A percentile compares a stretch with the other conserved stretches of the same genome.
Evolutionary conservation across 2,113 vertebrate genomes (phyloP).

Genomic region (Tretioscincus oriximinensis): DNA sequence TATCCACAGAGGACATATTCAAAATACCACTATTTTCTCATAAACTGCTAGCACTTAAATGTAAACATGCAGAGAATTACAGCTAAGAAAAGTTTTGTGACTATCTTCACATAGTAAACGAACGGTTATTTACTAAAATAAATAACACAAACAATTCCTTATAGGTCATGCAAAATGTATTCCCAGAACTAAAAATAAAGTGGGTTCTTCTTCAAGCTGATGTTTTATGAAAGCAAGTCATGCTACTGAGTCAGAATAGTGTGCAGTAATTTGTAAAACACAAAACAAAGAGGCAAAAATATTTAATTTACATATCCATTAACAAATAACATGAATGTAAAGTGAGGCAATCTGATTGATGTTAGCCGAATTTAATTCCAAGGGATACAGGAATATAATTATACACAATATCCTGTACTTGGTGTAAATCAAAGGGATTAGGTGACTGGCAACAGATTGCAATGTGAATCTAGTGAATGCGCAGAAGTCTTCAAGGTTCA

Average conservation of each 20-base stretch:
- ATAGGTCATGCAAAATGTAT: neutral
- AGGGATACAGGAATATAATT: neutral
- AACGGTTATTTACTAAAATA: neutral
- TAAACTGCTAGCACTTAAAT: no score
- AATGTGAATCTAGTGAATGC: neutral
- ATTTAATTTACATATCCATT: neutral
- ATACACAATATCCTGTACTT: neutral
- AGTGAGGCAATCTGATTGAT: neutral
- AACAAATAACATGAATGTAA: accelerated
- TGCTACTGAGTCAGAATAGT: neutral
- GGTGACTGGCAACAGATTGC: neutral
- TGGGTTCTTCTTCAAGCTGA: neutral
- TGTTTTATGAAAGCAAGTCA: neutral
- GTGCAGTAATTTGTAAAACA: neutral
- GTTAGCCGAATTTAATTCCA: constrained; percentile 1
- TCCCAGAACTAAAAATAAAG: neutral
- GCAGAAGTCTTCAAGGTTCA: neutral
- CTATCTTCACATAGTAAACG: neutral
- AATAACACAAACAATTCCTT: neutral
- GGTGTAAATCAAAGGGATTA: accelerated
- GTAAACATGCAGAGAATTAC: no score
- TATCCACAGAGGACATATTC: no score
- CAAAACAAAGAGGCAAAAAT: neutral
- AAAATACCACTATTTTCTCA: no score
- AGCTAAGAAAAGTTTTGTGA: no score